Conservation (phyloP, 2,797 vertebrate genomes). For the Pipistrellus nathusii region DNA sequence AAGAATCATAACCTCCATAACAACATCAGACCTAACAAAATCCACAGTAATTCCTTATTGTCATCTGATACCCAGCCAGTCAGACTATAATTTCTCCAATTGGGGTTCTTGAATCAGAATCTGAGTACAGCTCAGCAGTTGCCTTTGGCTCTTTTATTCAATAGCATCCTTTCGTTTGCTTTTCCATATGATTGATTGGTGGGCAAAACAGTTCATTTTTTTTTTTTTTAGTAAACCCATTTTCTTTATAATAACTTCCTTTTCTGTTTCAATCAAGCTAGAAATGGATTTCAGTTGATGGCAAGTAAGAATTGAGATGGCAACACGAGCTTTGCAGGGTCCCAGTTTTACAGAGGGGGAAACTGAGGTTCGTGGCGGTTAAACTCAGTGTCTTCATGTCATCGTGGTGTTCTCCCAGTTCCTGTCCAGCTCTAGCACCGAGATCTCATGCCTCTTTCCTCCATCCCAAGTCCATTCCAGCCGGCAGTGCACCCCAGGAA, state of each 20-base stretch:
- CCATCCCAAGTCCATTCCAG: neutral
- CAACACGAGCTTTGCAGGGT: constrained; percentile 29
- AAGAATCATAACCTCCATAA: neutral
- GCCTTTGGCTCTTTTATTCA: neutral
- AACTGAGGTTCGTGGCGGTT: constrained; percentile 54
- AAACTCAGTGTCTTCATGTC: neutral
- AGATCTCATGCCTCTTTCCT: neutral
- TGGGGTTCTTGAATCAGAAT: neutral
- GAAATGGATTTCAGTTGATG: neutral
- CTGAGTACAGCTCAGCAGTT: neutral
- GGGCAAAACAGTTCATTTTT: neutral
- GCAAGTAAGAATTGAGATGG: neutral
- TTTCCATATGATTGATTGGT: neutral
- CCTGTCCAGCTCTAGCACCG: neutral
- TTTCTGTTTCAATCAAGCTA: constrained; percentile 23
- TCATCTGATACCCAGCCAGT: too few species aligned
- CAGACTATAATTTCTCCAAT: neutral
- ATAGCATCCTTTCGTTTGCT: neutral
- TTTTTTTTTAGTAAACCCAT: neutral
- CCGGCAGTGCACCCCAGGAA: neutral
- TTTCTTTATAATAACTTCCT: constrained; percentile 53
- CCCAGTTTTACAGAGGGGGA: constrained; percentile 49
- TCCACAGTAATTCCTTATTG: neutral
- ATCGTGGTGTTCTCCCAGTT: neutral
- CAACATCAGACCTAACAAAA: neutral